Percentiles rank a stretch among this genome's conserved stretches.
phyloP scores from a whole-genome alignment of 2,113 vertebrate genomes.

The Perca flavescens region DNA sequence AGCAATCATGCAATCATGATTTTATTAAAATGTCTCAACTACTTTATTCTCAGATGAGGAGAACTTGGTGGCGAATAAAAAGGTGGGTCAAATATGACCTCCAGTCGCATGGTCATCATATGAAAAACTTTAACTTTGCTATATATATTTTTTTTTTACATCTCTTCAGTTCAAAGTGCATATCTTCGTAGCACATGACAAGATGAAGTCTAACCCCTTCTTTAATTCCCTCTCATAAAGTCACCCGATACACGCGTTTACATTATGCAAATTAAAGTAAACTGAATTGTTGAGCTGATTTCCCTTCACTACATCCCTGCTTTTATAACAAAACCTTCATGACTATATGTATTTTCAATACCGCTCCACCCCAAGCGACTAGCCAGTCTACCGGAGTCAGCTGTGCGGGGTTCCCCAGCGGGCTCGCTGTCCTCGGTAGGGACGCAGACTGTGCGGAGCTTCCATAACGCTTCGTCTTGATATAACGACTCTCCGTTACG shows the following conservation, averaged over 20 bases:
- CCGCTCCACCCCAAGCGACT: constrained; percentile 14
- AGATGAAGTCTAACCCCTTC: background rate
- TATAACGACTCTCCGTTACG: constrained; percentile 29
- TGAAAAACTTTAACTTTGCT: background rate
- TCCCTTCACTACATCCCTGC: background rate
- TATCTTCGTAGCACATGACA: background rate
- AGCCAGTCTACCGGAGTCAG: constrained; percentile 11
- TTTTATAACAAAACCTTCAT: background rate
- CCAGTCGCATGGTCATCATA: background rate
- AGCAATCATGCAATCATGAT: background rate
- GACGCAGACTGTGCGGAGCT: constrained; percentile 45
- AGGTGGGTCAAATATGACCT: background rate
- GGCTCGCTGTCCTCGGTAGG: constrained; percentile 27
- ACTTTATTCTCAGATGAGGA: background rate
- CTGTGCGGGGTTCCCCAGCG: constrained; percentile 16
- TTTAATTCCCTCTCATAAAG: background rate
- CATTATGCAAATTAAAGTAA: background rate
- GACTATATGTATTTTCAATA: background rate
- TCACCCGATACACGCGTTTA: background rate
- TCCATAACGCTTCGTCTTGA: constrained; percentile 56
- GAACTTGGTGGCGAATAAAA: background rate
- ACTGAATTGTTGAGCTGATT: background rate
- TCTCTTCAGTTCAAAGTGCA: background rate
- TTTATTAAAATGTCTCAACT: background rate
- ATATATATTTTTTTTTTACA: background rate